Percentiles rank a stretch among this genome's conserved stretches.
Conservation (phyloP, 2,888 invertebrate species). For the Bombyx huttoni region DNA sequence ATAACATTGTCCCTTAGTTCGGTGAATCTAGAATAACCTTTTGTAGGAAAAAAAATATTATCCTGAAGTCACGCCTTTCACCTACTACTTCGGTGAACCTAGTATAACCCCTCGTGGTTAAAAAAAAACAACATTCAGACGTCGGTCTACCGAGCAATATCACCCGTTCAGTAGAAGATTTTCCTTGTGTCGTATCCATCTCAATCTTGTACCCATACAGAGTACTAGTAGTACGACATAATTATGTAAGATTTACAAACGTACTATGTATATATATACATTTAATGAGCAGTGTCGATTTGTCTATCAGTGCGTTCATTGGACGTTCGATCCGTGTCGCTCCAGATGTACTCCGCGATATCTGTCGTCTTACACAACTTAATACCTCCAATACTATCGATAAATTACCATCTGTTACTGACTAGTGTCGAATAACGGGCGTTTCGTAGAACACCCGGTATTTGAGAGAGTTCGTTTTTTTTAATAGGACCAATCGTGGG, state of each 20-base stretch:
- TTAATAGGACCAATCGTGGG: background rate
- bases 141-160: too few relatives aligned
- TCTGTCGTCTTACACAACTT: constrained; percentile 55
- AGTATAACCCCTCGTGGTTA: too few relatives aligned
- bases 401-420: constrained; percentile 35
- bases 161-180: too few relatives aligned
- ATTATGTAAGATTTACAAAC: background rate
- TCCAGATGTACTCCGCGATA: constrained; percentile 23
- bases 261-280: background rate
- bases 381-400: constrained; percentile 51
- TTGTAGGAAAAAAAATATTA: too few relatives aligned
- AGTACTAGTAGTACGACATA: background rate
- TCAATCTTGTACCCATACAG: too few relatives aligned
- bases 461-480: background rate
- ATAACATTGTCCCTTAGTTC: too few relatives aligned
- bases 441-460: constrained; percentile 5
- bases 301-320: constrained; percentile 10
- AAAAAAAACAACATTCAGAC: too few relatives aligned
- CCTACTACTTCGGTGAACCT: too few relatives aligned
- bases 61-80: too few relatives aligned
- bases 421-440: constrained; percentile 1
- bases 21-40: too few relatives aligned
- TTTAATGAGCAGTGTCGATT: constrained; percentile 9
- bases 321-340: constrained; percentile 15
- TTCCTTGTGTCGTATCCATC: too few relatives aligned